A percentile compares a stretch with the other conserved stretches of the same genome.
Evolutionary conservation across 1,140 invertebrate species (phyloP).

Genomic region (Drosophila gunungcola): DNA sequence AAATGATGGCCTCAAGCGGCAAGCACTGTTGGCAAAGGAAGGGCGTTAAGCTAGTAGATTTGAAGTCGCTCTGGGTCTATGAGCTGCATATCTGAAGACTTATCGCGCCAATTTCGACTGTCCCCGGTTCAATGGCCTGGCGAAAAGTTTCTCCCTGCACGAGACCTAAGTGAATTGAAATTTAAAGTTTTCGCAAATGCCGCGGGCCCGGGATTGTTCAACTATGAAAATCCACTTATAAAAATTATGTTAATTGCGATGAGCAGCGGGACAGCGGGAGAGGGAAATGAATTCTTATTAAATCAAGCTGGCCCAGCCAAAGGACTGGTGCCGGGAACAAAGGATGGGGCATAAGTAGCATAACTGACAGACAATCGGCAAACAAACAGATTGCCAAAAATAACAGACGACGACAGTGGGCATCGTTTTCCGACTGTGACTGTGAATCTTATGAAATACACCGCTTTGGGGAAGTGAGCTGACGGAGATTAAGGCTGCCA

Average conservation of each 20-base stretch:
- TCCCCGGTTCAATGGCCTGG: slow-evolving; percentile 61
- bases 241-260: slow-evolving; percentile 73
- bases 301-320: slow-evolving; percentile 39
- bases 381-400: slow-evolving; percentile 79
- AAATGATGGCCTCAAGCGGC: slow-evolving; percentile 40
- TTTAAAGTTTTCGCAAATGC: slow-evolving; percentile 55
- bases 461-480: neutral
- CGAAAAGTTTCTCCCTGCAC: slow-evolving; percentile 56
- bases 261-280: slow-evolving; percentile 7
- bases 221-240: slow-evolving; percentile 72
- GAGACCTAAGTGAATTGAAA: slow-evolving; percentile 31
- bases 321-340: neutral
- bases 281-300: slow-evolving; percentile 69
- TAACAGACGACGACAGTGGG: slow-evolving; percentile 48
- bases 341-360: slow-evolving; percentile 62
- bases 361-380: slow-evolving; percentile 78
- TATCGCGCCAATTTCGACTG: slow-evolving; percentile 49
- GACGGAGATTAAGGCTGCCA: slow-evolving; percentile 14
- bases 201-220: slow-evolving; percentile 44
- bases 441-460: slow-evolving; percentile 50
- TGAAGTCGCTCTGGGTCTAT: slow-evolving; percentile 29
- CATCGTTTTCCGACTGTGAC: slow-evolving; percentile 34
- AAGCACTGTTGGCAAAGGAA: slow-evolving; percentile 45
- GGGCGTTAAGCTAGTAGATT: slow-evolving; percentile 57
- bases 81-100: neutral